phyloP scores from a whole-genome alignment of 37 sponge, comb jelly and placozoan genomes.

The Corticium candelabrum region DNA sequence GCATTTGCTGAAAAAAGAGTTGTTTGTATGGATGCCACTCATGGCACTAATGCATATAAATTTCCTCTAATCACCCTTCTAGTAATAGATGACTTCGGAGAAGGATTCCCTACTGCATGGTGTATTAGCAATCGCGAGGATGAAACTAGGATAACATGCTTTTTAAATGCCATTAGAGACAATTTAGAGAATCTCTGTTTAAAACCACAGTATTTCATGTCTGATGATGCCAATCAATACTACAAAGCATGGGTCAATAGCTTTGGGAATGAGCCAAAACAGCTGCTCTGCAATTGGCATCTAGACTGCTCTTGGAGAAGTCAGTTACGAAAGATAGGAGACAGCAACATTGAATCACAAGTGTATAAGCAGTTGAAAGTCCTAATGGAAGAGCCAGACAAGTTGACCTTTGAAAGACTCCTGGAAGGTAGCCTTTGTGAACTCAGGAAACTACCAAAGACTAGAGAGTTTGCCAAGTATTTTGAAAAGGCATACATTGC shows the following conservation, averaged over 20 bases:
- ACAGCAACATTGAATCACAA: background rate
- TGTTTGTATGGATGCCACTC: conserved; percentile 26
- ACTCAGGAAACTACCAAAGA: background rate
- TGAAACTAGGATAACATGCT: conserved; percentile 12
- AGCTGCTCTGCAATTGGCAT: background rate
- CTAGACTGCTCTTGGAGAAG: background rate
- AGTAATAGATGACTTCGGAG: conserved; percentile 48
- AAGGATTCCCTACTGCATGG: conserved; percentile 58
- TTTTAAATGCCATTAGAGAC: conserved; percentile 15
- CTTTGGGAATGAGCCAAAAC: conserved; percentile 12
- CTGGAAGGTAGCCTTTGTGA: background rate
- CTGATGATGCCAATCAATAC: conserved; percentile 38
- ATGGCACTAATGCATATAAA: conserved; percentile 27
- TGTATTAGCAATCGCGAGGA: conserved; percentile 24
- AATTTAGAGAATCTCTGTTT: conserved; percentile 19
- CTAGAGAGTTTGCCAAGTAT: conserved; percentile 13
- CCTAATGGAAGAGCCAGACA: conserved; percentile 5
- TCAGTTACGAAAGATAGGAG: background rate
- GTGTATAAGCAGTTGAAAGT: conserved; percentile 33
- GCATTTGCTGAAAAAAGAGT: background rate
- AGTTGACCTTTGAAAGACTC: background rate
- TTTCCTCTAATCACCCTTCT: conserved; percentile 30
- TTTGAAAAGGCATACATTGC: conserved; percentile 21
- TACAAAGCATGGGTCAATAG: conserved; percentile 39
- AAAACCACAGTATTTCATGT: conserved; percentile 23